These are phyloP conservation scores for Theristicus caerulescens DNA, from an alignment of 2,113 vertebrate genomes.

Conservation along the genomic window DNA sequence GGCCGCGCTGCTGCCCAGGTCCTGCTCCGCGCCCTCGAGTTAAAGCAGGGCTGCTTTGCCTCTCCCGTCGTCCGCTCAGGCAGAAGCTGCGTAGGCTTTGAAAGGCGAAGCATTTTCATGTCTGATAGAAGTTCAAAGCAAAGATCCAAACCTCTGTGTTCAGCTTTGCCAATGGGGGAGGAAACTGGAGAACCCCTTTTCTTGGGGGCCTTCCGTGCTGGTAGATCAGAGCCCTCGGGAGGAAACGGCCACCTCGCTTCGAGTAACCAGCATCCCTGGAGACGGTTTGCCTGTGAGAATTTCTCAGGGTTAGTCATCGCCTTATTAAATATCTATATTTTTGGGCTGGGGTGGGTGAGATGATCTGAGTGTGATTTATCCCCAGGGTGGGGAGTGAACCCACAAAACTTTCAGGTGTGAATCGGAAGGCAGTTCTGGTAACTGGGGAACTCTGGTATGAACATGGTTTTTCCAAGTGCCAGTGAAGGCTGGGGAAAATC, in stretches of 20 bases:
- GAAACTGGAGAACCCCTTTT: not conserved
- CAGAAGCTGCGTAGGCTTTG: not conserved
- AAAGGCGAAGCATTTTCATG: rapidly evolving
- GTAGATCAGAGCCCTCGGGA: not conserved
- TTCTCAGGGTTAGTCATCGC: not conserved
- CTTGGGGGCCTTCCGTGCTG: not conserved
- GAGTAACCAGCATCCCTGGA: not conserved
- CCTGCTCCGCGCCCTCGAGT: not conserved
- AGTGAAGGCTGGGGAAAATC: not conserved
- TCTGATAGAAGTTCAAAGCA: not conserved
- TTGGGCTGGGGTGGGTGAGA: not conserved
- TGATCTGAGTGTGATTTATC: not conserved
- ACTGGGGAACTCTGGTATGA: not conserved
- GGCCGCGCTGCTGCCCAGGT: not conserved
- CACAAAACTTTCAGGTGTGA: not conserved
- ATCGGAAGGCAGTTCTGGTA: not conserved
- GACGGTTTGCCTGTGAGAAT: not conserved
- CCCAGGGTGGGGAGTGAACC: not conserved
- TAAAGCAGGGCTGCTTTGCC: not conserved
- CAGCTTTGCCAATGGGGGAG: not conserved
- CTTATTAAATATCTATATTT: not conserved
- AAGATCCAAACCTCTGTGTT: not conserved
- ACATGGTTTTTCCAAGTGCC: not conserved
- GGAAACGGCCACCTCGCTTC: not conserved
- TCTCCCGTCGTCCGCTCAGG: rapidly evolving